These are phyloP conservation scores for Sialis lutaria DNA, from an alignment of 2,888 invertebrate species.

Conservation along the genomic window DNA sequence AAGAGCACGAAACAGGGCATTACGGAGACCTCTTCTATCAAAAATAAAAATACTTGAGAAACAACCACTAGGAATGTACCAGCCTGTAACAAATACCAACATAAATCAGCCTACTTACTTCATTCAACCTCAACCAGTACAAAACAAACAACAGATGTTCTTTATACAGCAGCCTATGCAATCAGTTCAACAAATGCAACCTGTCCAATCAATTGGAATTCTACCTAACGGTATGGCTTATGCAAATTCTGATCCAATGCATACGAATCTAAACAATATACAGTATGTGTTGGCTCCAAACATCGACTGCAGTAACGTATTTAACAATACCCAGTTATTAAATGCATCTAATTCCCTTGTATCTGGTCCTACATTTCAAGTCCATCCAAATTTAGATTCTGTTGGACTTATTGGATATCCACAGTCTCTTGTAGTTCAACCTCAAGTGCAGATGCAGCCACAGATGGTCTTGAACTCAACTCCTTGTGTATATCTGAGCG, in stretches of 20 bases:
- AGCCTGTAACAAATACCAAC: too few relatives aligned
- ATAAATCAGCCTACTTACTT: too few relatives aligned
- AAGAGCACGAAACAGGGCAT: neutral
- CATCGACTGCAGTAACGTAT: neutral
- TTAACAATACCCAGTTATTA: slow-evolving; percentile 25
- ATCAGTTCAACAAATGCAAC: neutral
- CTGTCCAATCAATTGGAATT: neutral
- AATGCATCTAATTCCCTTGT: slow-evolving; percentile 34
- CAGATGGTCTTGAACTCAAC: neutral
- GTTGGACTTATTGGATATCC: neutral
- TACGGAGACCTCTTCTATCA: neutral
- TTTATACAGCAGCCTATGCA: neutral
- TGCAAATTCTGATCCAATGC: neutral
- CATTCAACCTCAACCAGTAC: neutral
- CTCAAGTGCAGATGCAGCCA: neutral
- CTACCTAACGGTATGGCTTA: neutral
- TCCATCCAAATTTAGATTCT: slow-evolving; percentile 25
- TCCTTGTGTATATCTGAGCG: slow-evolving; percentile 31
- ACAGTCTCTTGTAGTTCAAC: slow-evolving; percentile 23
- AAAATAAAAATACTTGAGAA: neutral
- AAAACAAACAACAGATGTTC: neutral
- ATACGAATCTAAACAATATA: neutral
- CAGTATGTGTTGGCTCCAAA: slow-evolving; percentile 4
- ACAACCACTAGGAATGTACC: neutral
- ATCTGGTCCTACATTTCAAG: slow-evolving; percentile 36